Percentiles rank a stretch among this genome's conserved stretches.
Evolutionary conservation across 2,888 invertebrate genomes (phyloP).

Genomic region (Perithous albicinctus): DNA sequence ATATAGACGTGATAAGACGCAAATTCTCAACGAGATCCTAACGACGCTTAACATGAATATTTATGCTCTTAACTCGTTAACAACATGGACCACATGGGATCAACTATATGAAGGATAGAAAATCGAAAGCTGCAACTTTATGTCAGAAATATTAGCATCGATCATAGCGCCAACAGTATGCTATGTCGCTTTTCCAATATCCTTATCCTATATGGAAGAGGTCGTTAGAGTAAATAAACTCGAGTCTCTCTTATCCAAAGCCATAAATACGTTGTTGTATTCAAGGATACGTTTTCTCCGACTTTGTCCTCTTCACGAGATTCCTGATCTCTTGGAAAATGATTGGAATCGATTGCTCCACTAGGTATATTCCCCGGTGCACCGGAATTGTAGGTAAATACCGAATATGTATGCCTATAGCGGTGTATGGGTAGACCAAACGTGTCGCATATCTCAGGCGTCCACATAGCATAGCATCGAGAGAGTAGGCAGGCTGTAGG

Average conservation of each 20-base stretch:
- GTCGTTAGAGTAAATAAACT: neutral
- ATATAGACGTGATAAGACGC: no score
- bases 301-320: conserved; percentile 1
- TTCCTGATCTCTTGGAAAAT: conserved; percentile 19
- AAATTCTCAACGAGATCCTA: neutral
- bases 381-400: conserved; percentile 21
- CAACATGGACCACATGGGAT: neutral
- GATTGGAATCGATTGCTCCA: conserved; percentile 7
- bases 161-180: neutral
- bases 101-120: neutral
- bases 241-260: neutral
- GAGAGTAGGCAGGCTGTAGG: conserved; percentile 6
- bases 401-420: neutral
- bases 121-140: neutral
- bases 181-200: neutral
- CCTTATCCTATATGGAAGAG: neutral
- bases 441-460: conserved; percentile 28
- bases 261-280: conserved; percentile 1
- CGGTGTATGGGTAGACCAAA: conserved; percentile 28
- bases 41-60: neutral
- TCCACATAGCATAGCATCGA: conserved; percentile 28
- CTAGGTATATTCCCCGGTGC: conserved; percentile 1
- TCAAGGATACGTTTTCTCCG: neutral
- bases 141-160: neutral
- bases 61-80: neutral